Conservation (phyloP, 2,797 vertebrate species). For the Okamejei kenojei region DNA sequence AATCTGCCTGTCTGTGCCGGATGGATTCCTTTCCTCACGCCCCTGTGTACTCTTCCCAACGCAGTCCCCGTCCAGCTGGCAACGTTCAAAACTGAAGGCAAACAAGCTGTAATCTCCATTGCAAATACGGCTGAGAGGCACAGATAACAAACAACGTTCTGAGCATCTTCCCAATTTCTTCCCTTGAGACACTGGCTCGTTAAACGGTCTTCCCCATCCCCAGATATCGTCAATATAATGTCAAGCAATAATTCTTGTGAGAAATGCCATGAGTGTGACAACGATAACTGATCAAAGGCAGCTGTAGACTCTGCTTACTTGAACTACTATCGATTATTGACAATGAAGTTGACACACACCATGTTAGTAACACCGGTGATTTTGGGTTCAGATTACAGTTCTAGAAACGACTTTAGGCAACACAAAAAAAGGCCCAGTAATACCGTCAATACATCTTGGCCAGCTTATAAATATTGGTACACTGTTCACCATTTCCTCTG, state of each 20-base stretch:
- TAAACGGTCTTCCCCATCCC: background rate
- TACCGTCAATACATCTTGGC: too few relatives aligned
- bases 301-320: background rate
- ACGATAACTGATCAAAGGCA: background rate
- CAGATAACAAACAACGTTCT: background rate
- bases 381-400: background rate
- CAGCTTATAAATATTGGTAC: too few relatives aligned
- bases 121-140: background rate
- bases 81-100: too few relatives aligned
- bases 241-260: background rate
- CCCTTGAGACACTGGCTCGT: background rate
- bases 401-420: too few relatives aligned
- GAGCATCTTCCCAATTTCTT: background rate
- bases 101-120: too few relatives aligned
- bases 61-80: too few relatives aligned
- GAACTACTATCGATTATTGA: background rate
- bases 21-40: background rate
- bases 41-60: background rate
- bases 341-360: background rate
- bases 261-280: background rate
- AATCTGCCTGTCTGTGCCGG: background rate
- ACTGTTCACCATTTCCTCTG: too few relatives aligned
- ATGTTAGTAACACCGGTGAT: background rate
- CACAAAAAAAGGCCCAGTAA: too few relatives aligned
- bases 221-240: background rate